Base-by-base conservation (phyloP, 2,888 invertebrate genomes). In the Pseudococcus longispinus region DNA sequence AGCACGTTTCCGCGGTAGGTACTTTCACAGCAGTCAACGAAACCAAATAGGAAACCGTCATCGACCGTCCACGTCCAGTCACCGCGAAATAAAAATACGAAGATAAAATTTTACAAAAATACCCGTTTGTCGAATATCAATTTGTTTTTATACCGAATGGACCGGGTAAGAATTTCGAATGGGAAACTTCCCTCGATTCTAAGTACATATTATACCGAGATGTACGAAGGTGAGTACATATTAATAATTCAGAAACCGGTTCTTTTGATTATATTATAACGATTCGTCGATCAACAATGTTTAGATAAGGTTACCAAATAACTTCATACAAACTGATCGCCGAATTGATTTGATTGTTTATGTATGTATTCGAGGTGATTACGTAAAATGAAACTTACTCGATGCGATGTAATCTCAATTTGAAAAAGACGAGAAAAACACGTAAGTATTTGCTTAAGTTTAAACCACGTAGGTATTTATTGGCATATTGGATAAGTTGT, bases 171-270 rank as follows among this genome's bases (percentile, higher is more conserved):
- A 23, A 23, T 23, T 60, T 60, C 3, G 15, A 51, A 60, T 11
- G 0, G n/a, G 3, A 60, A 60, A 2, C 23, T 60, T 60, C 0
- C 9, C 60, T 23, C 55, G 6, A 8, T 2, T 60, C 23, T 60
- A 60, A 23, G 51, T 23, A 55, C 55, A 20, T n/a, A 60, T 29
- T 65, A 26, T 23, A 6, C 20, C 9, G 23, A 60, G n/a, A 6
- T 11, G 23, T 20, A 60, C 13, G 37, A 26, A 70, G n/a, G 70
- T 29, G 29, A 70, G 29, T 26, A n/a, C n/a, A n/a, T n/a, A 65
- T 65, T n/a, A 65, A 65, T 60, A 26, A 65, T 65, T 65, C 26
- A 15, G 18, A 70, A 70, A 70, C 70, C 70, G 70, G 70, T 70
- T 70, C 18, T 70, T 70, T 29, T 29, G 70, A 70, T 29, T 70